Conservation (phyloP, 2,797 vertebrate genomes). For the Microtus agrestis region DNA sequence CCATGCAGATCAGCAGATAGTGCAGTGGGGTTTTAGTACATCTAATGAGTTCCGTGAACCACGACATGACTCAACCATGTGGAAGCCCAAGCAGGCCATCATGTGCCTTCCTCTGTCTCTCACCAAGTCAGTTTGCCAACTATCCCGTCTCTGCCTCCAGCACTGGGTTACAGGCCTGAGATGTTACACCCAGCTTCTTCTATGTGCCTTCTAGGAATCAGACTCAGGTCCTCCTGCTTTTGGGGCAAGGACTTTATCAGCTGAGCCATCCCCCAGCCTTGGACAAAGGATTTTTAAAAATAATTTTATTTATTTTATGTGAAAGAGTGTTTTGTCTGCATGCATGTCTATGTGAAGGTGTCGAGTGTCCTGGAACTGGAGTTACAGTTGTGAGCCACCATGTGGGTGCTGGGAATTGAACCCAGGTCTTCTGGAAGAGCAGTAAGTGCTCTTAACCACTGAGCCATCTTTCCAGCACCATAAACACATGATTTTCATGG, state of each 20-base stretch:
- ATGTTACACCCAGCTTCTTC: not conserved
- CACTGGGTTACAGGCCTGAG: not conserved
- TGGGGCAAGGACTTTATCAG: not conserved
- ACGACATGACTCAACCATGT: not conserved
- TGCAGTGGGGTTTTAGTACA: not conserved
- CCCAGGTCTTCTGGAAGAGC: not conserved
- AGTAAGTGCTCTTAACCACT: not conserved
- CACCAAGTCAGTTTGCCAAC: not conserved
- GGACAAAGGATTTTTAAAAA: not conserved
- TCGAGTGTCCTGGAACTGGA: not conserved
- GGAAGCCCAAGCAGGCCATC: not conserved
- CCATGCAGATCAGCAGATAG: not conserved
- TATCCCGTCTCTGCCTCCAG: not conserved
- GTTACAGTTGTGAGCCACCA: not conserved
- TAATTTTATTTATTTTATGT: not conserved
- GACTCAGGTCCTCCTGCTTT: not conserved
- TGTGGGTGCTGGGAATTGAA: not conserved
- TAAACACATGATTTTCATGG: not conserved
- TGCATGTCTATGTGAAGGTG: not conserved
- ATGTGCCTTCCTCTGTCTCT: not conserved
- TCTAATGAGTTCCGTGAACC: not conserved
- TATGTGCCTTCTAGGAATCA: not conserved
- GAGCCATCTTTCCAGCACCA: not conserved
- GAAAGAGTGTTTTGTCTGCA: not conserved
- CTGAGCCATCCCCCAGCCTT: not conserved